Base-by-base conservation (phyloP, 2,797 vertebrate genomes). In the Channallabes apus region DNA sequence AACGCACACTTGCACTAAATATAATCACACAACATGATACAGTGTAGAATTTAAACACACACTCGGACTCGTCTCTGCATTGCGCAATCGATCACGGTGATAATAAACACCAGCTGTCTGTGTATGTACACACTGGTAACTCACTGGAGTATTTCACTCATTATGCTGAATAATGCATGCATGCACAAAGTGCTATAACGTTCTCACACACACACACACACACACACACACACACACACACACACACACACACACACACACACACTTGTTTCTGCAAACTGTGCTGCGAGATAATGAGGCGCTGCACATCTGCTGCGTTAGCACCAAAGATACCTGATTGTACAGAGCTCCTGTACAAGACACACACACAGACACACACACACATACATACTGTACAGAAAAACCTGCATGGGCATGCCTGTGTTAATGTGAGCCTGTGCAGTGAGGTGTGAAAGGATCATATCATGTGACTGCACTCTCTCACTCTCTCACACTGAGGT, bases 381-480 rank as follows among this genome's bases (percentile, higher is more conserved):
- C n/a, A 69, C 7, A 41, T 14, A 51, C 71, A 51, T 41, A 29
- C n/a, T n/a, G 27, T 0, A 73, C 24, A 73, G 41, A 54, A 0
- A 75, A 75, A 27, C 41, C 46, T 62, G 59, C 38, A 54, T 12
- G 32, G 38, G 4, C 2, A 35, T 24, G 35, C 35, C 38, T 71
- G 35, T 71, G 9, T 1, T 22, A 41, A 12, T 71, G 14, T 77
- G 29, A 22, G 65, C 6, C 41, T 69, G 41, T 61, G 12, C 46
- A 65, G 20, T 72, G 20, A 46, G 38, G 54, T 51, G 73, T 46
- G 29, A 35, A 38, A 58, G 69, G 59, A 87, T 92, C 92, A 88
- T 59, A 87, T 92, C 92, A 88, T 56, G 69, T 90, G 92, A 93
- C 58, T 84, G 78, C 80, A 83, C 62, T 29, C 20, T 54, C 68